Evolutionary conservation across 1,140 invertebrate genomes (phyloP), one percentile per base, ranked within the genome.

Genomic region (Lordiphosa clarofinis): DNA sequence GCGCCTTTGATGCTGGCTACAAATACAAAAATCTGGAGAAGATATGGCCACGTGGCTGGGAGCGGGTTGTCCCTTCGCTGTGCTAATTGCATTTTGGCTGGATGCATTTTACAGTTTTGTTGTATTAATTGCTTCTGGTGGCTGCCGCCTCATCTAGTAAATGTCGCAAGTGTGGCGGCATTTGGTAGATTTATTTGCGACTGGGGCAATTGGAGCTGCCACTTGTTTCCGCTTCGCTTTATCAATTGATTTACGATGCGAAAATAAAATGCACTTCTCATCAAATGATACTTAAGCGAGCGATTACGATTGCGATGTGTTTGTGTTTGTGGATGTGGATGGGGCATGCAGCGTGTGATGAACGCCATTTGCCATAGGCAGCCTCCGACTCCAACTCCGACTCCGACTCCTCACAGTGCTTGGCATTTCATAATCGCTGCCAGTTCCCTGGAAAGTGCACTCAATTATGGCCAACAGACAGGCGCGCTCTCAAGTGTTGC

Each of bases 201-300:
- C 10, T 11, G 35, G 70, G 66, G 73, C 73, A 84, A 81, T 81
- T 84, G 73, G 62, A 65, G 75, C 61, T 82, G 75, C 75, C 82
- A 86, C 75, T 86, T 86, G 75, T 82, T 86, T 86, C 81, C 81
- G 81, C 64, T 86, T 86, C 82, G 82, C 72, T 86, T 86, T 86
- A 86, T 86, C 81, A 86, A 86, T 82, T 86, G 81, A 86, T 86
- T 86, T 86, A 86, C 82, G 78, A 84, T 70, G 66, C 70, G 69
- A 73, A 58, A 56, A 75, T 65, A 78, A 58, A 63, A 56, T 46
- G 40, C 33, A 4, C 11, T 11, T 49, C 33, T 39, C 44, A 36
- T 52, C 61, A 53, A 44, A 65, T 66, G 63, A 65, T 47, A 67
- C 64, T 67, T 67, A 67, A 67, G 59, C 47, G 40, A 31, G 5